These are phyloP conservation scores for Pheosia gnoma DNA, from an alignment of 2,888 invertebrate genomes.

Conservation along the genomic window DNA sequence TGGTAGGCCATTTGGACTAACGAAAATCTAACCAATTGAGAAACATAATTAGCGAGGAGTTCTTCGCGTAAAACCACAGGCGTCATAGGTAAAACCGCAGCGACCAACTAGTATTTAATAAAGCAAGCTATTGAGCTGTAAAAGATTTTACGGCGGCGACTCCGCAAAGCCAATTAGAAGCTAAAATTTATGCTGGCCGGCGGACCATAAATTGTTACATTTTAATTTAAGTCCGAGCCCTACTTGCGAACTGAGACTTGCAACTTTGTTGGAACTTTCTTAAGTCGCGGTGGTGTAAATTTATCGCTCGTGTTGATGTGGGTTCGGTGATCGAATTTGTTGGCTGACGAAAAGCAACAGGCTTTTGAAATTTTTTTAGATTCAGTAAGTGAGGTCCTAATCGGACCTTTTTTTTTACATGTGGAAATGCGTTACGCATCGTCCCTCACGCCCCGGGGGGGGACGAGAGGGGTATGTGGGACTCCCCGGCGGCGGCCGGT, in stretches of 20 bases:
- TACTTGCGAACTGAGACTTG: slow-evolving; percentile 23
- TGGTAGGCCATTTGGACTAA: too few species aligned
- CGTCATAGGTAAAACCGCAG: slow-evolving; percentile 19
- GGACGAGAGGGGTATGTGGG: too few species aligned
- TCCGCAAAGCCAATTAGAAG: slow-evolving; percentile 75
- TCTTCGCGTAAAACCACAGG: too few species aligned
- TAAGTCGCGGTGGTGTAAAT: slow-evolving; percentile 23
- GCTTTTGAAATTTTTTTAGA: neutral
- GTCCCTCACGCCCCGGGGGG: too few species aligned
- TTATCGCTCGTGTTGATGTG: slow-evolving; percentile 27
- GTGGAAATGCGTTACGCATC: too few species aligned
- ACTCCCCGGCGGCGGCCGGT: too few species aligned
- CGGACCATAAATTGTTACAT: slow-evolving; percentile 77
- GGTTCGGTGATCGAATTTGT: slow-evolving; percentile 5
- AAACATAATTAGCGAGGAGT: too few species aligned
- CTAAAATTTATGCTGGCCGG: slow-evolving; percentile 71
- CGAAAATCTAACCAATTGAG: too few species aligned
- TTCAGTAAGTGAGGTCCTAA: neutral
- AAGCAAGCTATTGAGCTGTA: slow-evolving; percentile 71
- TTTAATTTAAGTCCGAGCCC: slow-evolving; percentile 74
- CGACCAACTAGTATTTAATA: slow-evolving; percentile 58
- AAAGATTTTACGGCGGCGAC: slow-evolving; percentile 74
- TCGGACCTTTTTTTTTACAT: too few species aligned
- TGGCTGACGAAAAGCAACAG: neutral
- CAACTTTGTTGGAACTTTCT: slow-evolving; percentile 41